Evolutionary conservation across 1,140 invertebrate genomes (phyloP).

Genomic region (Drosophila kanapiae): DNA sequence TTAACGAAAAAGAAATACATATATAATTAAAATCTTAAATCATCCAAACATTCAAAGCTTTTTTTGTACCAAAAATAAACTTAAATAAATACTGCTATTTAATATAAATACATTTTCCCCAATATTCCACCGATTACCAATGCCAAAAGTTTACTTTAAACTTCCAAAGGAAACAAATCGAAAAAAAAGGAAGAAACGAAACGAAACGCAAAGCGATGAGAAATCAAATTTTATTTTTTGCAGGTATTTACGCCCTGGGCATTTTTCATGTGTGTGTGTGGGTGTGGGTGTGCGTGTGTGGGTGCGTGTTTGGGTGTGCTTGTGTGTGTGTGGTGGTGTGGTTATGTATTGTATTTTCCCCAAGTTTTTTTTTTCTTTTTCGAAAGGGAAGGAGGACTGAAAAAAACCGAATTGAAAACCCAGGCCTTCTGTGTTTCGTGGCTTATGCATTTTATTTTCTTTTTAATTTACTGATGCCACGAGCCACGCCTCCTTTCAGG

Average conservation of each 20-base stretch:
- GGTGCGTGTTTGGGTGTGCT: slow-evolving; percentile 1
- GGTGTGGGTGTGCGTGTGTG: neutral
- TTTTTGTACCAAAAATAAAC: neutral
- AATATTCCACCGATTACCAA: neutral
- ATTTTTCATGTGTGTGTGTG: slow-evolving; percentile 6
- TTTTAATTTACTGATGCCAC: slow-evolving; percentile 53
- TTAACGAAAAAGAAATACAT: too few relatives aligned
- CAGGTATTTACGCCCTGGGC: slow-evolving; percentile 23
- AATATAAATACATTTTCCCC: neutral
- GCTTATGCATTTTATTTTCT: slow-evolving; percentile 32
- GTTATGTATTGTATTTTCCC: slow-evolving; percentile 13
- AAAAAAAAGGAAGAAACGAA: neutral
- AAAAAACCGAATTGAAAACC: slow-evolving; percentile 30
- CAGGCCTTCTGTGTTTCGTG: slow-evolving; percentile 9
- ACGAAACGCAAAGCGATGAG: slow-evolving; percentile 14
- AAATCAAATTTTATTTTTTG: slow-evolving; percentile 47
- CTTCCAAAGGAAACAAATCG: neutral
- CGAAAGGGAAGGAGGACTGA: slow-evolving; percentile 1
- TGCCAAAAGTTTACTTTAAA: slow-evolving; percentile 3
- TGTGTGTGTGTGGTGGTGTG: slow-evolving; percentile 1
- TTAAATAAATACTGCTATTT: too few relatives aligned
- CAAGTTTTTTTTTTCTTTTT: slow-evolving; percentile 6
- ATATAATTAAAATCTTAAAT: too few relatives aligned
- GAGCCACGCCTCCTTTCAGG: slow-evolving; percentile 19
- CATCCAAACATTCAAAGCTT: neutral